Percentiles rank a stretch among this genome's conserved stretches.
These are phyloP conservation scores for Anagyrus pseudococci DNA, from an alignment of 2,888 invertebrate genomes.

Conservation along the genomic window DNA sequence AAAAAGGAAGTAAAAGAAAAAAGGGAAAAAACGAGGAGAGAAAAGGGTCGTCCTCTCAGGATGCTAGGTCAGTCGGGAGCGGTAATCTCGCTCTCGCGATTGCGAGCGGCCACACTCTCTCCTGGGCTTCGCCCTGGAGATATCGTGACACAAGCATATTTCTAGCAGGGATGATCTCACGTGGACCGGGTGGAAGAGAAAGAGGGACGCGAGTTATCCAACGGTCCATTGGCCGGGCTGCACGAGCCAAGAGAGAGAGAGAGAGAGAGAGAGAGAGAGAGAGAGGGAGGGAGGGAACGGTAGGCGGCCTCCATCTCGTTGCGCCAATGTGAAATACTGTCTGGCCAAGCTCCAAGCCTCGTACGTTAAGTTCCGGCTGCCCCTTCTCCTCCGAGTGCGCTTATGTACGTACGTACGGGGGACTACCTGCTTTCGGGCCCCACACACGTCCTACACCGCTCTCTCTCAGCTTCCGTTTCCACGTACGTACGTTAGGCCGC, in stretches of 20 bases:
- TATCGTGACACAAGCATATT: constrained; percentile 55
- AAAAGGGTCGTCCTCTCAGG: not conserved
- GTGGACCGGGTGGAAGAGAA: constrained; percentile 20
- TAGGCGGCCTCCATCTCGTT: too few relatives aligned
- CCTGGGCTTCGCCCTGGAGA: too few relatives aligned
- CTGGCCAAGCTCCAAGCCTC: constrained; percentile 58
- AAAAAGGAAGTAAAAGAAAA: too few relatives aligned
- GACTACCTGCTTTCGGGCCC: constrained; percentile 49
- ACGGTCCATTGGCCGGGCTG: constrained; percentile 56
- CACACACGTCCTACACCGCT: constrained; percentile 33
- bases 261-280: constrained; percentile 5
- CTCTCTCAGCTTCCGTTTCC: constrained; percentile 2
- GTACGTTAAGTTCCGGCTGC: constrained; percentile 53
- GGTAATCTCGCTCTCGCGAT: constrained; percentile 11
- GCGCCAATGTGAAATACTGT: constrained; percentile 55
- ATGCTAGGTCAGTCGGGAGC: not conserved
- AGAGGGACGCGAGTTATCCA: constrained; percentile 50
- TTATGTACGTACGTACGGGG: constrained; percentile 56
- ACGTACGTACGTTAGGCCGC: not conserved
- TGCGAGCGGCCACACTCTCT: constrained; percentile 13
- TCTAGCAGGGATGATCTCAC: constrained; percentile 50
- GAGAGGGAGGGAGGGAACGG: too few relatives aligned
- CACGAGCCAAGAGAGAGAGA: not conserved
- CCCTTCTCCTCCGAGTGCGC: too few relatives aligned
- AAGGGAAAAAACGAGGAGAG: constrained; percentile 5